Evolutionary conservation across 2,888 invertebrate species (phyloP).

Genomic region (Callosobruchus maculatus): DNA sequence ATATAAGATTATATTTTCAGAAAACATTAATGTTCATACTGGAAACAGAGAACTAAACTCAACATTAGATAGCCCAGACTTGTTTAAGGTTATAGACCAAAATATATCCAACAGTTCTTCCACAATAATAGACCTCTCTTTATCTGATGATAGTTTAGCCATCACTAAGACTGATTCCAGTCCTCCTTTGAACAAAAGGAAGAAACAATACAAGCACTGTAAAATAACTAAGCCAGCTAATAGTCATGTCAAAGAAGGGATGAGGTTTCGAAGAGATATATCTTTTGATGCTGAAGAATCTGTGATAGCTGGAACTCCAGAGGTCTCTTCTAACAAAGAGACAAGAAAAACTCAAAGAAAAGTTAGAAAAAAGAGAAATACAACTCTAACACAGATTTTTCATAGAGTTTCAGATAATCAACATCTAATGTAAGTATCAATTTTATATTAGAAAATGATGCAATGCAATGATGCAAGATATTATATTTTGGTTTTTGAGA

Average conservation of each 20-base stretch:
- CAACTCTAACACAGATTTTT: constrained; percentile 31
- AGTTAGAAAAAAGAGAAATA: constrained; percentile 9
- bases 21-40: background rate
- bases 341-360: constrained; percentile 14
- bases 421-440: background rate
- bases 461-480: too few relatives aligned
- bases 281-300: constrained; percentile 11
- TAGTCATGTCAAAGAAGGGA: background rate
- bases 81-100: constrained; percentile 6
- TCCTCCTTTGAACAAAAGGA: constrained; percentile 21
- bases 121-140: constrained; percentile 2
- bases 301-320: constrained; percentile 26
- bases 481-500: too few relatives aligned
- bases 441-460: too few relatives aligned
- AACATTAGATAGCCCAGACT: constrained; percentile 10
- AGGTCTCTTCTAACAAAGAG: constrained; percentile 9
- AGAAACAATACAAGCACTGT: constrained; percentile 11
- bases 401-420: background rate
- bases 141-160: constrained; percentile 17
- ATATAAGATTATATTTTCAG: constrained; percentile 1
- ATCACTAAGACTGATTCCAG: constrained; percentile 13
- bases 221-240: background rate
- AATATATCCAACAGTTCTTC: background rate
- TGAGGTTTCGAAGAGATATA: background rate
- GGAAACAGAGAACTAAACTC: constrained; percentile 1